A percentile compares a stretch with the other conserved stretches of the same genome.
phyloP scores from a whole-genome alignment of 2,888 invertebrate species.

The Drosophila ezoana region DNA sequence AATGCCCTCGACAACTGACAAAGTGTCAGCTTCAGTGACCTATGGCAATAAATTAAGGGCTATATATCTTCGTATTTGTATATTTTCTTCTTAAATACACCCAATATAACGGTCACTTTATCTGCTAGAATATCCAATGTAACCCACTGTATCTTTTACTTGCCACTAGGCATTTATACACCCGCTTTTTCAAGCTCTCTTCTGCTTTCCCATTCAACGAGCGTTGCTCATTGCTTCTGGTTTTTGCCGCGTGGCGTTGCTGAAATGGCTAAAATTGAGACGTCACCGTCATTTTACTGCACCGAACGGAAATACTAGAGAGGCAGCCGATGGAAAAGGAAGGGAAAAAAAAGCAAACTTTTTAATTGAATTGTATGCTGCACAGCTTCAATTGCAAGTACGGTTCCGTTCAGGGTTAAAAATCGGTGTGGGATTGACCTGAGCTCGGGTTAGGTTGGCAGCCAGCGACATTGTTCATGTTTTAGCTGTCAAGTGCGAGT shows the following conservation, averaged over 20 bases:
- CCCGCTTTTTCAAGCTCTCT: conserved; percentile 7
- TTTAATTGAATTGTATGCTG: conserved; percentile 75
- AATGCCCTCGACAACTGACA: too few species aligned
- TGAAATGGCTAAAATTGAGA: conserved; percentile 71
- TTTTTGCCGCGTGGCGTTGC: conserved; percentile 41
- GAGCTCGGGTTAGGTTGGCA: conserved; percentile 1
- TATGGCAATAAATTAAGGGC: too few species aligned
- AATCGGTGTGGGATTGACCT: conserved; percentile 15
- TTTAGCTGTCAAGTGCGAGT: conserved; percentile 29
- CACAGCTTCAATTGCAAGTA: conserved; percentile 68
- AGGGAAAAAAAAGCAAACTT: conserved; percentile 41
- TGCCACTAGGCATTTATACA: conserved; percentile 13
- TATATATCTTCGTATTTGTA: too few species aligned
- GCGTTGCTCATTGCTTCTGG: conserved; percentile 44
- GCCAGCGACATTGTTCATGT: conserved; percentile 40
- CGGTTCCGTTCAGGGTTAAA: conserved; percentile 19
- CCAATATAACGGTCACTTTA: too few species aligned
- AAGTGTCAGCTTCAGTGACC: too few species aligned
- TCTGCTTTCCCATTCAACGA: conserved; percentile 13
- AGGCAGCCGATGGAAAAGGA: conserved; percentile 4
- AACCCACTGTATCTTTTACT: conserved; percentile 35
- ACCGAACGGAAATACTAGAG: conserved; percentile 41
- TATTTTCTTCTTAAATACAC: too few species aligned
- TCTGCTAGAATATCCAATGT: neutral
- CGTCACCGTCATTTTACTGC: conserved; percentile 62